phyloP scores from a whole-genome alignment of 2,888 invertebrate species.

The Papilio gigon region DNA sequence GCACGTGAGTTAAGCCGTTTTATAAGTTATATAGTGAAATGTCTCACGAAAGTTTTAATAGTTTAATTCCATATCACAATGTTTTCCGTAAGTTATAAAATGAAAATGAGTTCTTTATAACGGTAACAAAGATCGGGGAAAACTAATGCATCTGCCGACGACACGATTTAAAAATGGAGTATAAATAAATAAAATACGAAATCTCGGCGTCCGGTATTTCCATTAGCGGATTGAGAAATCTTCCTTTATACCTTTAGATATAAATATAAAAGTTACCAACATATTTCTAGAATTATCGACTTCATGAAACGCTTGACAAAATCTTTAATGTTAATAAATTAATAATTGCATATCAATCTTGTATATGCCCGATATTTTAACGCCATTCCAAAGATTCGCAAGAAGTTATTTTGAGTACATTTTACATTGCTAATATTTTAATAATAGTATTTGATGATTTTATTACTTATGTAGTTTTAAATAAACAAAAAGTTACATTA shows the following conservation, averaged over 20 bases:
- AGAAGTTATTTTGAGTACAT: no score
- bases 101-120: constrained; percentile 46
- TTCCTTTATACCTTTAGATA: constrained; percentile 9
- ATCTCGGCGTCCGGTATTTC: constrained; percentile 38
- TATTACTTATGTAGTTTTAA: no score
- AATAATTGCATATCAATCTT: no score
- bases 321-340: no score
- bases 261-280: constrained; percentile 12
- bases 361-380: no score
- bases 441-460: no score
- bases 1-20: no score
- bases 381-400: no score
- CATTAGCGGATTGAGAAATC: constrained; percentile 42
- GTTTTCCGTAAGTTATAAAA: not conserved
- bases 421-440: no score
- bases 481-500: no score
- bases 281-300: not conserved
- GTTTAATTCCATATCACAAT: not conserved
- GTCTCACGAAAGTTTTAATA: not conserved
- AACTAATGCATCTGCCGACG: constrained; percentile 54
- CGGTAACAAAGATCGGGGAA: constrained; percentile 46
- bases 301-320: not conserved
- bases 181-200: constrained; percentile 31
- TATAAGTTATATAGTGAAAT: no score
- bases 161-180: constrained; percentile 36